Base-by-base conservation (phyloP, 2,797 vertebrate species). In the Clarias fuscus region DNA sequence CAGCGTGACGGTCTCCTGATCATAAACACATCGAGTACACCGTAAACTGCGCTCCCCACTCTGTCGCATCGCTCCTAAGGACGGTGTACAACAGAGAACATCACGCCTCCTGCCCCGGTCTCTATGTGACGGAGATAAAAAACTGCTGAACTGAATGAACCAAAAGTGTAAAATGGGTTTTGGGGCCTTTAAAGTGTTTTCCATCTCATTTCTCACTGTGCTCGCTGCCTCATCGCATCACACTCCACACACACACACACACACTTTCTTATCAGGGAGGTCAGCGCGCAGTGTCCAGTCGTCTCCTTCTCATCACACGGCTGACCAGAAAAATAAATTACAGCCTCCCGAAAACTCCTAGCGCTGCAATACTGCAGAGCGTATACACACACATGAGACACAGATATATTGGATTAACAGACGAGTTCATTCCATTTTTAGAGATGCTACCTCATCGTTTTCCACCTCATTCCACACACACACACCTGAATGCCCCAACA, bases 271-370 rank as follows among this genome's bases (percentile, higher is more conserved):
- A 85, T 87, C 76, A 79, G 80, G 79, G 62, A 80, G 84, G 86
- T 89, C 92, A 92, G 93, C 94, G 94, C 93, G 93, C 94, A 93
- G 93, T 75, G 67, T 78, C 78, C 64, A 70, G 67, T 80, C 53
- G 75, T 81, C 73, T 75, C 85, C 80, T 83, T 84, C 84, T 88
- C 78, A 84, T 85, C 93, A 92, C 94, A 94, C 94, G 94, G 95
- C 93, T 94, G 91, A 95, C 92, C 79, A 91, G 94, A 93, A 95
- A 96, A 95, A 94, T 93, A 96, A 93, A 94, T 95, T 93, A 94
- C 93, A 92, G 93, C 91, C 91, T 91, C 71, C 91, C 88, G 91
- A 93, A 95, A 94, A 93, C 92, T 91, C 93, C 93, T 92, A 91
- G 91, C 94, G 92, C 92, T 91, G 93, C 94, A 94, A 91, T 94